phyloP scores from a whole-genome alignment of 2,888 invertebrate species.

The Alloplasta piceator region DNA sequence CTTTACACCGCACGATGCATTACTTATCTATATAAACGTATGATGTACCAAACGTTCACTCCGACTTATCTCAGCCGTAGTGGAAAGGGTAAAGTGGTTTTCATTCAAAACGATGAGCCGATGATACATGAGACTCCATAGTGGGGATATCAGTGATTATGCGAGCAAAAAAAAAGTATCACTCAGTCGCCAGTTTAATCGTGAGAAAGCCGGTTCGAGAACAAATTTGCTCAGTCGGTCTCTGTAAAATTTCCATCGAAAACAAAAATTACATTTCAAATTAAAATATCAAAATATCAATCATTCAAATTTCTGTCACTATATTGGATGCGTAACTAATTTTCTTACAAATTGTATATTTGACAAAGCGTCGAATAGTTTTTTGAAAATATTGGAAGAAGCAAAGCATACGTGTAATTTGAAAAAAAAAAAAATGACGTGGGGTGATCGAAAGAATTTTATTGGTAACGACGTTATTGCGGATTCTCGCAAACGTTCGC shows the following conservation, averaged over 20 bases:
- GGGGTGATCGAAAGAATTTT: conserved; percentile 53
- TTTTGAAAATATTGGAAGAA: background rate
- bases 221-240: too few relatives aligned
- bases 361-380: too few relatives aligned
- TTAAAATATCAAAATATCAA: too few relatives aligned
- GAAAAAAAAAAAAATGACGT: conserved; percentile 52
- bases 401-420: background rate
- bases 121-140: conserved; percentile 8
- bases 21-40: conserved; percentile 19
- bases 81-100: background rate
- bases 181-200: too few relatives aligned
- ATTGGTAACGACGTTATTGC: conserved; percentile 15
- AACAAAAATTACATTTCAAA: too few relatives aligned
- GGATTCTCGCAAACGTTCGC: conserved; percentile 12
- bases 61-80: conserved; percentile 28
- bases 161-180: too few relatives aligned
- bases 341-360: too few relatives aligned
- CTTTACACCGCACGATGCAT: background rate
- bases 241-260: too few relatives aligned
- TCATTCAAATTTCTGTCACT: too few relatives aligned
- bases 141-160: too few relatives aligned
- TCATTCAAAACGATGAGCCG: conserved; percentile 15
- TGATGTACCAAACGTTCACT: background rate
- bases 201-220: too few relatives aligned
- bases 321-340: too few relatives aligned